Percentiles rank a stretch among this genome's conserved stretches.
These are phyloP conservation scores for Stegana nigrithorax DNA, from an alignment of 2,888 invertebrate species.

Conservation along the genomic window DNA sequence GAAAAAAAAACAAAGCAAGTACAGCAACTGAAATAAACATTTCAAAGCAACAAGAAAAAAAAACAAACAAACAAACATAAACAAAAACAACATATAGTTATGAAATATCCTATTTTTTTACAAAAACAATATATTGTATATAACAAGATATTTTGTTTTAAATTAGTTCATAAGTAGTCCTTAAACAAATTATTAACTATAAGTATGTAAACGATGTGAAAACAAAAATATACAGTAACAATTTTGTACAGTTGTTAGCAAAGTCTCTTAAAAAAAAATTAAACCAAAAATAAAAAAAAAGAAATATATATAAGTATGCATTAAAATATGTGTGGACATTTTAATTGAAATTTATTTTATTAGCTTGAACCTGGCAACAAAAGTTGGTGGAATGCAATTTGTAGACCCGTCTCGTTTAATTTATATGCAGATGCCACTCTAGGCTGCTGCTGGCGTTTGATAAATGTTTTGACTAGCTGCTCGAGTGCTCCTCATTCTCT, in stretches of 20 bases:
- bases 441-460: too few species aligned
- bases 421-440: too few species aligned
- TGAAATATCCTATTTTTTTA: neutral
- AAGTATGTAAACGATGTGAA: neutral
- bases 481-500: too few species aligned
- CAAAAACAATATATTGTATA: neutral
- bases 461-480: too few species aligned
- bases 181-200: conserved; percentile 1
- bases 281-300: conserved; percentile 43
- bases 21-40: conserved; percentile 24
- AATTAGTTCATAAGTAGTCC: neutral
- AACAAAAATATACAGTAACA: conserved; percentile 31
- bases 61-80: conserved; percentile 29
- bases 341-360: too few species aligned
- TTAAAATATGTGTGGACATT: too few species aligned
- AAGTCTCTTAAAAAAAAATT: conserved; percentile 46
- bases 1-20: conserved; percentile 5
- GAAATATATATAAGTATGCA: conserved; percentile 19
- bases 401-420: too few species aligned
- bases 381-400: too few species aligned
- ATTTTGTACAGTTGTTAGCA: conserved; percentile 55
- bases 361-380: too few species aligned
- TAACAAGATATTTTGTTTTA: neutral
- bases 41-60: conserved; percentile 19
- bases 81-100: conserved; percentile 10